Base-by-base conservation (phyloP, 2,113 vertebrate genomes). In the Actinemys pallida region DNA sequence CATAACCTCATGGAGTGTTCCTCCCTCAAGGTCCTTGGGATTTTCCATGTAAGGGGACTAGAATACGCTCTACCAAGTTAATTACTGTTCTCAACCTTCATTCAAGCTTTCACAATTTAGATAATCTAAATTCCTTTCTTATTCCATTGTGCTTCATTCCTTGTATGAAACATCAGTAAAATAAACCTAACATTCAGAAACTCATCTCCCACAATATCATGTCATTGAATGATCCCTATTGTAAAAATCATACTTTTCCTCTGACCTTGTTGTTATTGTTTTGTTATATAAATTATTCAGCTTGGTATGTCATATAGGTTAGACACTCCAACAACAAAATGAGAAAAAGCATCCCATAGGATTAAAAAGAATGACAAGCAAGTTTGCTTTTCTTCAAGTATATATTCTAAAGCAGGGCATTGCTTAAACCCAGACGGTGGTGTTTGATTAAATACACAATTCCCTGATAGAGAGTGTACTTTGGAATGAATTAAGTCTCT, bases 221-320 rank as follows among this genome's bases (percentile, higher is more conserved):
- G 88, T 93, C 95, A 93, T 94, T 96, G 91, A 96, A 97, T 95
- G 89, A 93, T 97, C 89, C 83, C 76, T 89, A 22, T 90, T 97
- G 87, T 94, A 97, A 97, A 97, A 98, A 97, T 96, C 91, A 93
- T 91, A 87, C 76, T 93, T 94, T 86, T 95, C 47, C 90, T 98
- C 93, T 97, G 95, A 98, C 92, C 91, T 98, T 97, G 92, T 96
- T 97, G 84, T 97, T 96, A 97, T 98, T 97, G 91, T 97, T 98
- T 97, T 97, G 89, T 96, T 97, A 96, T 79, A 97, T 97, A 97
- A 98, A 97, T 97, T 97, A 97, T 98, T 97, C 95, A 96, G 53
- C 84, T 96, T 95, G 82, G 78, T 92, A 87, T 90, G 88, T 97
- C 92, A 78, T 96, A 93, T 93, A 95, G 93, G 95, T 97, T 96